These are phyloP conservation scores for Glossophaga mutica DNA, from an alignment of 2,797 vertebrate genomes.

Conservation along the genomic window DNA sequence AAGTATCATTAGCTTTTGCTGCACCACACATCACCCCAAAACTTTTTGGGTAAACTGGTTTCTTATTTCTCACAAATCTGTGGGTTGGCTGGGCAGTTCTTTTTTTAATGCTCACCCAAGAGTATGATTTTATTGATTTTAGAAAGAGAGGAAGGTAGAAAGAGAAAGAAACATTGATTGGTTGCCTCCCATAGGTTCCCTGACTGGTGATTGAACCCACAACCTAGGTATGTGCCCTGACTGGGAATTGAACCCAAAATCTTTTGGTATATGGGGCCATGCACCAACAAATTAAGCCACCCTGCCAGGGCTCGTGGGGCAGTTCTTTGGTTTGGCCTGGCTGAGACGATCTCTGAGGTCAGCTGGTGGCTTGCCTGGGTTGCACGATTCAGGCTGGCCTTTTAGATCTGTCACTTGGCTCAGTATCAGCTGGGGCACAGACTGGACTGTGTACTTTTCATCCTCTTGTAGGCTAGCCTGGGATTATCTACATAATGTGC, in stretches of 20 bases:
- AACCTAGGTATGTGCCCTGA: neutral
- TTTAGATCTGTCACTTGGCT: neutral
- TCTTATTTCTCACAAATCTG: neutral
- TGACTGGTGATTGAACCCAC: neutral
- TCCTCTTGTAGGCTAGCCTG: neutral
- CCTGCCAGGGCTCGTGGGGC: neutral
- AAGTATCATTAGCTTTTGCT: neutral
- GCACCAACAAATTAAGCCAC: neutral
- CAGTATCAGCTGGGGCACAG: neutral
- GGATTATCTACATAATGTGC: neutral
- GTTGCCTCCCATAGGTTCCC: neutral
- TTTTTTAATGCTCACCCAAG: neutral
- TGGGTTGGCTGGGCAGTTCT: neutral
- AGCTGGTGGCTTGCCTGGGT: neutral
- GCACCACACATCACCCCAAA: neutral
- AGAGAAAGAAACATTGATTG: neutral
- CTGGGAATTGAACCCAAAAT: neutral
- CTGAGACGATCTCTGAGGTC: neutral
- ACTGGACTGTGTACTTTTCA: neutral
- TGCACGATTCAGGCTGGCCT: neutral
- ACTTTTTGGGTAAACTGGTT: neutral
- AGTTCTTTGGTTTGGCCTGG: neutral
- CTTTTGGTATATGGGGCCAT: neutral
- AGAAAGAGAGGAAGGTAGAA: neutral
- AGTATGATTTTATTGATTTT: neutral